Percentiles rank a stretch among this genome's conserved stretches.
phyloP scores from a whole-genome alignment of 2,797 vertebrate genomes.

The Synaphobranchus kaupii region DNA sequence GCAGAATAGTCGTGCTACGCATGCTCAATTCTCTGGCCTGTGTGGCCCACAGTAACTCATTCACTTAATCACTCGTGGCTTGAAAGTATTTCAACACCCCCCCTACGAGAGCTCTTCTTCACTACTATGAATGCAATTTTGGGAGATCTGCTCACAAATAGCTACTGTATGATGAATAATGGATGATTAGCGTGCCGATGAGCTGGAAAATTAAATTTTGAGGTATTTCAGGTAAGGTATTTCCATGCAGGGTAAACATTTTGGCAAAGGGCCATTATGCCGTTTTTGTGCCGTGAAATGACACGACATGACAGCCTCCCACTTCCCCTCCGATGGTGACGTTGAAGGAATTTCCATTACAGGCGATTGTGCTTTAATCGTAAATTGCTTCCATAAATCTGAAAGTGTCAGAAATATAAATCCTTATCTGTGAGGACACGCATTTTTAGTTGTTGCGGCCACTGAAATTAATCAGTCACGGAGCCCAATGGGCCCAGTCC shows the following conservation, averaged over 20 bases:
- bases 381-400: conserved; percentile 21
- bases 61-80: not conserved
- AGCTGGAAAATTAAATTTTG: conserved; percentile 1
- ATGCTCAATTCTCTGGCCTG: not conserved
- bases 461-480: not conserved
- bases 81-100: not conserved
- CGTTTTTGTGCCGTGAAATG: not conserved
- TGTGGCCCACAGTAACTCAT: not conserved
- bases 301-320: not conserved
- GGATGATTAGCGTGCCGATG: not conserved
- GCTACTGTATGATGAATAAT: not conserved
- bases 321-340: not conserved
- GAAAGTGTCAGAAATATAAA: conserved; percentile 1
- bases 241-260: conserved; percentile 10
- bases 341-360: not conserved
- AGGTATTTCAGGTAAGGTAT: not conserved
- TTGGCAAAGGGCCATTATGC: not conserved
- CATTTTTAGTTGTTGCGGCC: not conserved
- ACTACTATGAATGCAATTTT: not conserved
- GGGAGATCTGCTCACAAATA: not conserved
- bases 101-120: not conserved
- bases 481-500: not conserved
- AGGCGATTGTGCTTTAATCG: not conserved
- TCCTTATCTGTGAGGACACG: not conserved
- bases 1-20: not conserved